Percentiles rank a stretch among this genome's conserved stretches.
Evolutionary conservation across 2,888 invertebrate genomes (phyloP).

Genomic region (Agonopterix heracliana): DNA sequence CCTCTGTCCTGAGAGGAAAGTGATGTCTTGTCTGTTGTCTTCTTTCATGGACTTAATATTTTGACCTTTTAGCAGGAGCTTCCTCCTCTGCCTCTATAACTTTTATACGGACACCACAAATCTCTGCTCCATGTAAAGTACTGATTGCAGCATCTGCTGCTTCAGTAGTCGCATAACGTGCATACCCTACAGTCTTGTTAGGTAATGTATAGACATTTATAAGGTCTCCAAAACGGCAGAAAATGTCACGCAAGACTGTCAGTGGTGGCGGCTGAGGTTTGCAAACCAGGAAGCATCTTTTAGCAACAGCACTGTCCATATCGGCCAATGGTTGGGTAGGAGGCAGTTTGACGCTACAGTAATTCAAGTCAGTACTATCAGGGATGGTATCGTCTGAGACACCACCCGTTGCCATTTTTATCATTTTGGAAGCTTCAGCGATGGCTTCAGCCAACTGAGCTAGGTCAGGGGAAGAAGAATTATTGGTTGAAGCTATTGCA

Average conservation of each 20-base stretch:
- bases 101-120: constrained; percentile 90
- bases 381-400: constrained; percentile 32
- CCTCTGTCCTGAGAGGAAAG: constrained; percentile 6
- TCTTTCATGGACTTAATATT: constrained; percentile 18
- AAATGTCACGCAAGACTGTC: constrained; percentile 88
- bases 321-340: constrained; percentile 81
- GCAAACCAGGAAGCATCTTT: constrained; percentile 81
- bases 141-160: constrained; percentile 85
- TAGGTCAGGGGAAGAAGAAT: constrained; percentile 66
- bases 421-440: constrained; percentile 85
- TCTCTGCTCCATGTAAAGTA: constrained; percentile 88
- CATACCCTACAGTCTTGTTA: constrained; percentile 95
- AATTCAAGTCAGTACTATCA: constrained; percentile 52
- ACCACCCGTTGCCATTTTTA: constrained; percentile 78
- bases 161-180: constrained; percentile 85
- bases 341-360: constrained; percentile 84
- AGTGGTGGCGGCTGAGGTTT: constrained; percentile 82
- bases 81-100: constrained; percentile 91
- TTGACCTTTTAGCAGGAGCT: constrained; percentile 38
- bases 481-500: constrained; percentile 37
- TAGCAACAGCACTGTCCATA: constrained; percentile 80
- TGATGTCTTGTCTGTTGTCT: constrained; percentile 20
- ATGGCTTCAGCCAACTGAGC: constrained; percentile 83
- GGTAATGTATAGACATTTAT: constrained; percentile 93
- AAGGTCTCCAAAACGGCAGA: constrained; percentile 92